phyloP scores from a whole-genome alignment of 2,888 invertebrate genomes.

The Drosophila dives region DNA sequence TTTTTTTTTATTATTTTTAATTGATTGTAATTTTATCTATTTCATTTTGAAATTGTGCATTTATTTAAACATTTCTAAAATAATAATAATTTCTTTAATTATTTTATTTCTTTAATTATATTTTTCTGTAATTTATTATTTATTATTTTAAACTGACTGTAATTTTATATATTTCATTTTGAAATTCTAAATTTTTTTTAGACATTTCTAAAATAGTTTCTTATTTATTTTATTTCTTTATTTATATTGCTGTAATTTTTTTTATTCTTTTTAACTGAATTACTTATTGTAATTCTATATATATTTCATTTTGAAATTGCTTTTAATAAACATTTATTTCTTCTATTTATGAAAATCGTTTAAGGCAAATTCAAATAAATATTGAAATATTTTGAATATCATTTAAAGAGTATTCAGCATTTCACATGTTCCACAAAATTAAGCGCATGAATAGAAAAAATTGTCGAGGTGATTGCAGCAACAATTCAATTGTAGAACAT shows the following conservation, averaged over 20 bases:
- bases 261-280: not conserved
- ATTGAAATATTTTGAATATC: not conserved
- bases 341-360: not conserved
- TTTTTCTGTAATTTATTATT: no score
- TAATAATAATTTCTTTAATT: not conserved
- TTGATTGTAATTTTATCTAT: no score
- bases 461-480: not conserved
- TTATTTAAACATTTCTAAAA: no score
- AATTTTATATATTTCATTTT: not conserved
- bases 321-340: not conserved
- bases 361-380: not conserved
- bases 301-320: not conserved
- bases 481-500: conserved; percentile 1
- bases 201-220: no score
- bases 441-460: conserved; percentile 6
- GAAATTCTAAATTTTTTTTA: not conserved
- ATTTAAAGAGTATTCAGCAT: conserved; percentile 15
- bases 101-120: not conserved
- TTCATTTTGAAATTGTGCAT: no score
- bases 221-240: not conserved
- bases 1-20: no score
- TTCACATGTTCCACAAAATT: not conserved
- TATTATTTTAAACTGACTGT: not conserved
- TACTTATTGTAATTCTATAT: not conserved
- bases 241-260: no score